These are phyloP conservation scores for Lepilemur ruficaudatus DNA, from an alignment of 2,797 vertebrate genomes.

Conservation along the genomic window DNA sequence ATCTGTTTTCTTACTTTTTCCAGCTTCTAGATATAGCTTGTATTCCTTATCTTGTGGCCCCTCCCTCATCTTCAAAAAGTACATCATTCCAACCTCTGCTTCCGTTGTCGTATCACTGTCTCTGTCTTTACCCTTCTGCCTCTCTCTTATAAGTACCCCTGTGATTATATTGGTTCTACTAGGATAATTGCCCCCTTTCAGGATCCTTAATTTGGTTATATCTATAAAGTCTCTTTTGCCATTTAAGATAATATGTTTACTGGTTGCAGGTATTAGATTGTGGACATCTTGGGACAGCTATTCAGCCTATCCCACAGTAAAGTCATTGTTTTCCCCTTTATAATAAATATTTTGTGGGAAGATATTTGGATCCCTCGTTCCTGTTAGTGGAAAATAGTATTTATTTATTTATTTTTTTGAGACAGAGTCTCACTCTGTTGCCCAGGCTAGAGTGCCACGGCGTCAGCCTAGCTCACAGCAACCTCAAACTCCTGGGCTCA, in stretches of 20 bases:
- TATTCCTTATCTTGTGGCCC: neutral
- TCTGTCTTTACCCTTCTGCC: neutral
- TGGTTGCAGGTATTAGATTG: neutral
- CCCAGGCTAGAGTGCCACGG: too few relatives aligned
- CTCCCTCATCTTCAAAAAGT: neutral
- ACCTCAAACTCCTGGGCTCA: too few relatives aligned
- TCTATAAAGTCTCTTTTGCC: neutral
- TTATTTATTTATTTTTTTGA: neutral
- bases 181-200: neutral
- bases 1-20: neutral
- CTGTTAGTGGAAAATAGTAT: neutral
- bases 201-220: constrained; percentile 7
- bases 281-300: neutral
- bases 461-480: too few relatives aligned
- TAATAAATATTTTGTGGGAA: constrained; percentile 1
- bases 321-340: constrained; percentile 18
- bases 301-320: neutral
- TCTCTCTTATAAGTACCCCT: neutral
- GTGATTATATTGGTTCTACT: neutral
- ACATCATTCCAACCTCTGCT: neutral
- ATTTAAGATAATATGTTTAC: neutral
- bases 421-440: too few relatives aligned
- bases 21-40: neutral
- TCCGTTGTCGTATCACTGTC: neutral
- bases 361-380: neutral